A percentile compares a stretch with the other conserved stretches of the same genome.
phyloP scores from a whole-genome alignment of 2,888 invertebrate species.

The Uloborus plumipes region DNA sequence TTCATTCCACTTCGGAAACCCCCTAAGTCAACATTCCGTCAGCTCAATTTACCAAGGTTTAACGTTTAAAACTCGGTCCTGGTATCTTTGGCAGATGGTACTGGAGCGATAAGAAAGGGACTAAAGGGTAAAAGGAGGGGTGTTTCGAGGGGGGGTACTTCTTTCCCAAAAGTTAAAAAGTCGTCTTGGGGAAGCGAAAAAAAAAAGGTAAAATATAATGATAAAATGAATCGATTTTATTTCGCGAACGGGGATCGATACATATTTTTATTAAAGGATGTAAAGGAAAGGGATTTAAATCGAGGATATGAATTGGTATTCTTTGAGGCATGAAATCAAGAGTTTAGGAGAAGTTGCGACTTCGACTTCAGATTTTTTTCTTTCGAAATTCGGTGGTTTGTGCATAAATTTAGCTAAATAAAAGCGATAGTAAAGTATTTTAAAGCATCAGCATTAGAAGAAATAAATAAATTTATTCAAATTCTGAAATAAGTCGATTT shows the following conservation, averaged over 20 bases:
- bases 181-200: slow-evolving; percentile 26
- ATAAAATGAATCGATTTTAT: slow-evolving; percentile 36
- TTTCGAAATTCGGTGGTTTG: too few species aligned
- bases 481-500: too few species aligned
- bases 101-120: slow-evolving; percentile 40
- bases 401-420: too few species aligned
- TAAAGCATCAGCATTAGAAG: too few species aligned
- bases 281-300: slow-evolving; percentile 45
- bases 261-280: slow-evolving; percentile 46
- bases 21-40: slow-evolving; percentile 53
- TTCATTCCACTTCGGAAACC: slow-evolving; percentile 11
- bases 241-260: slow-evolving; percentile 20
- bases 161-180: slow-evolving; percentile 2
- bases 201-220: slow-evolving; percentile 10
- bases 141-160: not conserved
- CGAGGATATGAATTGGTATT: slow-evolving; percentile 8
- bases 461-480: too few species aligned
- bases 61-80: slow-evolving; percentile 47
- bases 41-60: slow-evolving; percentile 58
- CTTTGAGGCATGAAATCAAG: too few species aligned
- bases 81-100: slow-evolving; percentile 56
- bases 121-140: not conserved
- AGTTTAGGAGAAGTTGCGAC: too few species aligned
- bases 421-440: too few species aligned
- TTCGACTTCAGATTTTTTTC: too few species aligned